Evolutionary conservation across 2,888 invertebrate genomes (phyloP).

Genomic region (Cephus spinipes): DNA sequence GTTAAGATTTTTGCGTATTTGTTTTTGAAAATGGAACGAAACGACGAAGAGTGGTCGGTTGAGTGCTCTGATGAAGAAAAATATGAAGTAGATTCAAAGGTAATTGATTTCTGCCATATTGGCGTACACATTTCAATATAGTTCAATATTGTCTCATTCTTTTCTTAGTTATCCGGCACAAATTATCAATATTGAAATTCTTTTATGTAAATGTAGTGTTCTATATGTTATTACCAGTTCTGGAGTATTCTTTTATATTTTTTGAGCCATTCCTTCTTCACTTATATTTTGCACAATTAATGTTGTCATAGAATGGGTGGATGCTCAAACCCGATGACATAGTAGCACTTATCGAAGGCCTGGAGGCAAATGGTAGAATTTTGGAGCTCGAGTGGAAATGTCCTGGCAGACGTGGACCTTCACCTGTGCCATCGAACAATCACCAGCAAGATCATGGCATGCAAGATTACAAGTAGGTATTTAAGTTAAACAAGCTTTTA

Average conservation of each 20-base stretch:
- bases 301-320: slow-evolving; percentile 67
- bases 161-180: background rate
- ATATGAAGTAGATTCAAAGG: slow-evolving; percentile 58
- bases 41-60: slow-evolving; percentile 72
- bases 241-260: background rate
- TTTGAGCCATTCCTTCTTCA: background rate
- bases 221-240: background rate
- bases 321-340: slow-evolving; percentile 78
- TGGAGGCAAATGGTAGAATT: slow-evolving; percentile 75
- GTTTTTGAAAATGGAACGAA: slow-evolving; percentile 53
- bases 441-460: slow-evolving; percentile 55
- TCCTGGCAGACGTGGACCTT: slow-evolving; percentile 81
- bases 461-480: slow-evolving; percentile 55
- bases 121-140: background rate
- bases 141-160: background rate
- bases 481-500: background rate
- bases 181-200: background rate
- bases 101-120: slow-evolving; percentile 25
- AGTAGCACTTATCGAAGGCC: slow-evolving; percentile 76
- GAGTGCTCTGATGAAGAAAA: slow-evolving; percentile 78
- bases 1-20: slow-evolving; percentile 13
- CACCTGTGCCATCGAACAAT: slow-evolving; percentile 74
- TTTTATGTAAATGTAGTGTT: background rate
- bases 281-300: slow-evolving; percentile 2
- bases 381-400: slow-evolving; percentile 84